A percentile compares a stretch with the other conserved stretches of the same genome.
phyloP scores from a whole-genome alignment of 2,113 vertebrate genomes.

The Oreotrochilus melanogaster region DNA sequence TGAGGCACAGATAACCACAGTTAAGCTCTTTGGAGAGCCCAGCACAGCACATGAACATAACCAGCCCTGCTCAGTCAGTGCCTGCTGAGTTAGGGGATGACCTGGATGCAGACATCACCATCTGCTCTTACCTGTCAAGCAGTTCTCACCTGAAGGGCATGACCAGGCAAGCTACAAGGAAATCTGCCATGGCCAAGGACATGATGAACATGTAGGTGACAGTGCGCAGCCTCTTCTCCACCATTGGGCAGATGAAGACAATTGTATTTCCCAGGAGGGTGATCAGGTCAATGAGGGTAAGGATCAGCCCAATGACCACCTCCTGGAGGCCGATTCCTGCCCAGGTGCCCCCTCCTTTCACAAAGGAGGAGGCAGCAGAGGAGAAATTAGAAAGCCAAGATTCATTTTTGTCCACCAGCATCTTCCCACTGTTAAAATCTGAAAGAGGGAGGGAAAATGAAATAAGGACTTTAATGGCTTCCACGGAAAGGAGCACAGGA shows the following conservation, averaged over 20 bases:
- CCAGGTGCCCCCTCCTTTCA: background rate
- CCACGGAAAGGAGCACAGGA: background rate
- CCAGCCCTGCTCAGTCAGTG: background rate
- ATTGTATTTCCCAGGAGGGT: constrained; percentile 72
- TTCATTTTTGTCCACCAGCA: constrained; percentile 56
- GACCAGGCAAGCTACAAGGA: constrained; percentile 77
- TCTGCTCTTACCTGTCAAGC: background rate
- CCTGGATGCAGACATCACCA: accelerated
- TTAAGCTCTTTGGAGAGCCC: background rate
- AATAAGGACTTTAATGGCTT: background rate
- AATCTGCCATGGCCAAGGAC: constrained; percentile 76
- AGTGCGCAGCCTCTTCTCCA: constrained; percentile 74
- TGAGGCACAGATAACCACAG: background rate
- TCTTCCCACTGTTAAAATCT: constrained; percentile 32
- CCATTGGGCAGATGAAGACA: constrained; percentile 73
- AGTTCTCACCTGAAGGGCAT: constrained; percentile 79
- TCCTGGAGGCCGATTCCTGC: constrained; percentile 36
- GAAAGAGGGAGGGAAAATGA: background rate
- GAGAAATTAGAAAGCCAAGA: constrained; percentile 60
- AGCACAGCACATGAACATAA: background rate
- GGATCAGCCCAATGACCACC: constrained; percentile 53
- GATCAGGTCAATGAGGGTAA: constrained; percentile 73
- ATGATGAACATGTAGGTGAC: constrained; percentile 81
- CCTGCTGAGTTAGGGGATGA: background rate
- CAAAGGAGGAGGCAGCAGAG: constrained; percentile 29